phyloP scores from a whole-genome alignment of 2,888 invertebrate species.

The Megastigmus dorsalis region DNA sequence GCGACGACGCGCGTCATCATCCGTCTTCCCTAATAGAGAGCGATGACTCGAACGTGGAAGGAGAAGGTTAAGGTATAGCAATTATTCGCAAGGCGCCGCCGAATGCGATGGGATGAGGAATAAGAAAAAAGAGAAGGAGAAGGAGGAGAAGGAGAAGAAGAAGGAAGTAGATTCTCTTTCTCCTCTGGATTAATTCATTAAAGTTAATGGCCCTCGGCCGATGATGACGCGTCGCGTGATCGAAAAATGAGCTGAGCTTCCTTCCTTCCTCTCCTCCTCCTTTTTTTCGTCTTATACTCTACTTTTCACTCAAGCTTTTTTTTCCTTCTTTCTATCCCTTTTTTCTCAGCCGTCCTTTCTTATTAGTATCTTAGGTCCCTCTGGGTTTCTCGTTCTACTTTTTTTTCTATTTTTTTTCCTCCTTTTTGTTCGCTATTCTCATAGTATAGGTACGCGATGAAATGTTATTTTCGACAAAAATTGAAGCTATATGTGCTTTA shows the following conservation, averaged over 20 bases:
- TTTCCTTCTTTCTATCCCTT: neutral
- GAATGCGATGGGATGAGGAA: no score
- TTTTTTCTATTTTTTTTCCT: neutral
- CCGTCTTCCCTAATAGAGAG: constrained; percentile 9
- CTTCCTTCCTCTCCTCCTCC: neutral
- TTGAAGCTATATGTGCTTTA: no score
- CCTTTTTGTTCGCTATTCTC: neutral
- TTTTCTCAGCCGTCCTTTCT: neutral
- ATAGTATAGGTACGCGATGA: no score
- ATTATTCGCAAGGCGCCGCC: constrained; percentile 6
- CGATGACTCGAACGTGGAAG: neutral
- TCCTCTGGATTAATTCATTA: constrained; percentile 43
- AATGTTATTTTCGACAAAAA: no score
- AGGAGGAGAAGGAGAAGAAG: no score
- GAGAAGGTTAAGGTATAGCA: neutral
- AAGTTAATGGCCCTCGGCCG: constrained; percentile 44
- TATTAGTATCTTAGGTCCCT: constrained; percentile 1
- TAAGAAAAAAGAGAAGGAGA: no score
- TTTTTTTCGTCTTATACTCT: neutral
- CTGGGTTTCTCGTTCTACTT: neutral
- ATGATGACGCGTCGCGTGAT: constrained; percentile 28
- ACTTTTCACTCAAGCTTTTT: constrained; percentile 1
- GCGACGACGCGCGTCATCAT: no score
- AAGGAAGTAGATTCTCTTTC: no score
- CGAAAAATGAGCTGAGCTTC: constrained; percentile 18